Conservation (phyloP, 2,797 vertebrate species). For the Cossypha heuglini region DNA sequence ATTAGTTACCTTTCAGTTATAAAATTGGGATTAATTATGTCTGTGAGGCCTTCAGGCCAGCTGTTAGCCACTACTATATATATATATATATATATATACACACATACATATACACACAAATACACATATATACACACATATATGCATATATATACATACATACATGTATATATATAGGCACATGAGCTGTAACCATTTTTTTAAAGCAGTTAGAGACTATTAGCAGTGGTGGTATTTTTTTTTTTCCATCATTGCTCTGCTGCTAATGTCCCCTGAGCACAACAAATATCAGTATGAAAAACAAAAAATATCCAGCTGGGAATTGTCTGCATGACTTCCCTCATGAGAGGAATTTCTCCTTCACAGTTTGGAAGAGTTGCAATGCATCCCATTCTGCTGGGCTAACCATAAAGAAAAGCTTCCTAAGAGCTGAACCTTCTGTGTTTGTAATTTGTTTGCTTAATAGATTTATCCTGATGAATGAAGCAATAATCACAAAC, state of each 20-base stretch:
- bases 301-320: not conserved
- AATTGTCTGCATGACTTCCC: not conserved
- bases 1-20: too few species aligned
- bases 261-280: not conserved
- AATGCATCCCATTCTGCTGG: not conserved
- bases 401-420: not conserved
- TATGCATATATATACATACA: too few species aligned
- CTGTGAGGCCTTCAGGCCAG: too few species aligned
- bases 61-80: too few species aligned
- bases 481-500: not conserved
- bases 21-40: too few species aligned
- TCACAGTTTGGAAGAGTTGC: not conserved
- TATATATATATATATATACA: too few species aligned
- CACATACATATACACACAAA: fast-evolving
- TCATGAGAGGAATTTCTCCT: not conserved
- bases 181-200: not conserved
- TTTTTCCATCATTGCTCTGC: not conserved
- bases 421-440: not conserved
- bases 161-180: fast-evolving
- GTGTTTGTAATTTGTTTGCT: not conserved
- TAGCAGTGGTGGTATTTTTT: not conserved
- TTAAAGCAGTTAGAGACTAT: not conserved
- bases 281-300: not conserved
- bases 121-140: too few species aligned
- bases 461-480: not conserved